Evolutionary conservation across 37 sponge, comb jelly and placozoan species (phyloP).

Genomic region (Tethya wilhelma): DNA sequence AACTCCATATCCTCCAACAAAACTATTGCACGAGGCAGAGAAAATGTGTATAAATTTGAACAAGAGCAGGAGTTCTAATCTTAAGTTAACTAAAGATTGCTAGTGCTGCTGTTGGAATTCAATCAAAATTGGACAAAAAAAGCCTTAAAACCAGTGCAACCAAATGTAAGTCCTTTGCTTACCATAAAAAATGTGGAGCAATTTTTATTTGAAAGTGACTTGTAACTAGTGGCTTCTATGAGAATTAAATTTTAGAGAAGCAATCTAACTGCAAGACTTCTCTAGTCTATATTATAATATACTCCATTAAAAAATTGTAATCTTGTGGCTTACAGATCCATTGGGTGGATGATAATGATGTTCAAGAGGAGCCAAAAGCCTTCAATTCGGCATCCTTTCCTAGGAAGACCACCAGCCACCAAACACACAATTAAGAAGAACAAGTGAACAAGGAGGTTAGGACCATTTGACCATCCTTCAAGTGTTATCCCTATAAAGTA

Average conservation of each 20-base stretch:
- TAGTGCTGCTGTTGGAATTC: no score
- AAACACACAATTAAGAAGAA: slow-evolving; percentile 14
- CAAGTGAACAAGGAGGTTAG: slow-evolving; percentile 31
- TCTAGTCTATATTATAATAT: no score
- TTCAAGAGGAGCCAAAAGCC: slow-evolving; percentile 60
- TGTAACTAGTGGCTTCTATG: no score
- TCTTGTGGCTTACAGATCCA: slow-evolving; percentile 42
- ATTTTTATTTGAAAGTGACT: no score
- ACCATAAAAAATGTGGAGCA: no score
- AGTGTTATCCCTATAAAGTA: slow-evolving; percentile 24
- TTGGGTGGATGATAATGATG: slow-evolving; percentile 66
- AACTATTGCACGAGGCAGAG: slow-evolving; percentile 17
- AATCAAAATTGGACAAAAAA: no score
- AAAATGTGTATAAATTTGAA: no score
- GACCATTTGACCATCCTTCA: slow-evolving; percentile 36
- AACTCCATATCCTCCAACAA: slow-evolving; percentile 62
- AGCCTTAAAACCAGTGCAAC: no score
- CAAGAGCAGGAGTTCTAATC: background rate
- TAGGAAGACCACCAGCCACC: slow-evolving; percentile 36
- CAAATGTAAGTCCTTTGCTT: background rate
- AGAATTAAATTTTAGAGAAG: no score
- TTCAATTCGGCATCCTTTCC: slow-evolving; percentile 6
- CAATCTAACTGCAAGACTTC: no score
- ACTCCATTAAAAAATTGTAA: no score
- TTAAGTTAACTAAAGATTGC: no score